Conservation (phyloP, 2,888 invertebrate genomes). For the Scelioninae gen. 1 region DNA sequence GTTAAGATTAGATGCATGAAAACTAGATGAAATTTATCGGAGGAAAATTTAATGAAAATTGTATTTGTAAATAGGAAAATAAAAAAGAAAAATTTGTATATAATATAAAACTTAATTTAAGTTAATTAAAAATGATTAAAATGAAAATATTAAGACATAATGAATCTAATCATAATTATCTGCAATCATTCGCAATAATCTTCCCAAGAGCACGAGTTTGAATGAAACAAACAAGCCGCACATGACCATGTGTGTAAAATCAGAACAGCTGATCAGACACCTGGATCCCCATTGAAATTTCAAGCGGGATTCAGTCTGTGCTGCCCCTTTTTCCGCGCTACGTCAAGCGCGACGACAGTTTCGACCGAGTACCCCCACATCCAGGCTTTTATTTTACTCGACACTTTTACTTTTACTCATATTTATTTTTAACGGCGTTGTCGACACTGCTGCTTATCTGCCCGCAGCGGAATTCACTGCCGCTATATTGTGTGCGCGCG, state of each 20-base stretch:
- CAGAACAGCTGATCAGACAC: conserved; percentile 39
- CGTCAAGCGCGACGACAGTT: conserved; percentile 65
- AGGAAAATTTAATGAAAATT: too few relatives aligned
- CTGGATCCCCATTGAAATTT: conserved; percentile 56
- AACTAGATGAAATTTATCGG: too few relatives aligned
- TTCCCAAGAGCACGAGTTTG: neutral
- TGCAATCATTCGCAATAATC: neutral
- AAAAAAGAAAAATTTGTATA: too few relatives aligned
- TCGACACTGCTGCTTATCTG: conserved; percentile 44
- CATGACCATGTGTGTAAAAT: conserved; percentile 5
- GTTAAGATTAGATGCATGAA: too few relatives aligned
- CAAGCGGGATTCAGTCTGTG: conserved; percentile 24
- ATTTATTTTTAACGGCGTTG: conserved; percentile 54
- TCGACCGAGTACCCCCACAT: conserved; percentile 49
- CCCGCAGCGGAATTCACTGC: conserved; percentile 31
- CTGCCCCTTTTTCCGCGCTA: conserved; percentile 58
- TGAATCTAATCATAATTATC: too few relatives aligned
- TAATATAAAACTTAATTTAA: too few relatives aligned
- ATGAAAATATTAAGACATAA: too few relatives aligned
- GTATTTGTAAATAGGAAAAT: too few relatives aligned
- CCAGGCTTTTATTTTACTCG: conserved; percentile 50
- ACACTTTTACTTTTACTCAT: conserved; percentile 63
- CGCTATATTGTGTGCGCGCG: conserved; percentile 24
- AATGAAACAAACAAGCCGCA: neutral
- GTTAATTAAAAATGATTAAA: too few relatives aligned